phyloP scores from a whole-genome alignment of 2,113 vertebrate genomes.

The Nyctibius bracteatus region DNA sequence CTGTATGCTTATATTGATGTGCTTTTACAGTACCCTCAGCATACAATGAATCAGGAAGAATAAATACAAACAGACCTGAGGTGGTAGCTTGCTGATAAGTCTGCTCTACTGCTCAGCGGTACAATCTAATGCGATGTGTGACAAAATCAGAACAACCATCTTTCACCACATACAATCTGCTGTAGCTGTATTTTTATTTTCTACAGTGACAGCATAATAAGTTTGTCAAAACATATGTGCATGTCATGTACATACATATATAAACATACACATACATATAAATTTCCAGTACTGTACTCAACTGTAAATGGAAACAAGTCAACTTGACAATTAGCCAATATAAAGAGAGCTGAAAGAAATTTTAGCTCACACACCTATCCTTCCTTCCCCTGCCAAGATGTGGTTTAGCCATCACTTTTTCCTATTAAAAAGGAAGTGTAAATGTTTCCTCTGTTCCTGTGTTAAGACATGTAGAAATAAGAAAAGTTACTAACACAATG shows the following conservation, averaged over 20 bases:
- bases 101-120: not conserved
- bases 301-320: not conserved
- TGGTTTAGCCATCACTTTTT: constrained; percentile 56
- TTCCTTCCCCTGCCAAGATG: not conserved
- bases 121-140: not conserved
- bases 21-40: not conserved
- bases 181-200: not conserved
- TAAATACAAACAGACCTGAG: not conserved
- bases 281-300: not conserved
- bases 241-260: rapidly evolving
- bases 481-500: not conserved
- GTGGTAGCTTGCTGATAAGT: not conserved
- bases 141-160: not conserved
- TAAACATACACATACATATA: not conserved
- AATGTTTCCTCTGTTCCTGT: constrained; percentile 35
- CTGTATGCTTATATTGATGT: not conserved
- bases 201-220: not conserved
- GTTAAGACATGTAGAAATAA: not conserved
- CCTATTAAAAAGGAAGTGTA: not conserved
- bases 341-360: constrained; percentile 9
- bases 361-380: not conserved
- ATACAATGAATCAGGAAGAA: not conserved
- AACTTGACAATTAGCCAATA: constrained; percentile 18
- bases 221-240: not conserved
- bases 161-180: not conserved